Base-by-base conservation (phyloP, 2,113 vertebrate genomes). In the Garra rufa region DNA sequence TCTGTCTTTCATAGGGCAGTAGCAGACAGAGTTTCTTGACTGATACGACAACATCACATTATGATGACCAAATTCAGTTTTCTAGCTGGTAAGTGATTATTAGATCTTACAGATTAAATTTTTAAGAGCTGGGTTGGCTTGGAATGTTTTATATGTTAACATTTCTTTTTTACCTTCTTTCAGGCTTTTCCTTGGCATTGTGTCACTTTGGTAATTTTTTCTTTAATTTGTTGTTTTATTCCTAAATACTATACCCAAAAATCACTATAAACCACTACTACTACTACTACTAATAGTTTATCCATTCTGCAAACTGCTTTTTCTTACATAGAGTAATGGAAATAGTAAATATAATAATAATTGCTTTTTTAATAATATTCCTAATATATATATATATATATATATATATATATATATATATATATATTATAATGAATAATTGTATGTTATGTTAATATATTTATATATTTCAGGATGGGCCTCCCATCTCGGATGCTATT, bases 401-500 rank as follows among this genome's bases (percentile, higher is more conserved):
- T 75, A 48, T 63, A 9, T 38, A n/a, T n/a, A n/a, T n/a, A n/a
- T n/a, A n/a, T n/a, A n/a, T n/a, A n/a, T n/a, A n/a, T n/a, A n/a
- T n/a, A n/a, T n/a, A 15, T 78, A 6, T 41, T 59, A 4, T 57
- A n/a, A 13, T 6, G 9, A 50, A 24, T 44, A 59, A 46, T 63
- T 11, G 4, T 43, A 24, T 24, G 13, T 77, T 55, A 5, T 34
- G 14, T n/a, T 14, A 34, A 9, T 61, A 10, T 30, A 11, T 74
- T 14, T 9, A 5, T 75, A 48, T 63, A 9, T 38, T 52, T 57
- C 84, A 96, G 96, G 90, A 59, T 90, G 92, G 81, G 93, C 95
- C 50, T 95, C 92, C 79, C 91, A 94, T 88, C 92, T 97, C 77
- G 91, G 91, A 75, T 97, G 96, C 59, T 97, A 97, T 90, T 96